Evolutionary conservation across 2,797 vertebrate species (phyloP).

Genomic region (Potorous gilbertii): DNA sequence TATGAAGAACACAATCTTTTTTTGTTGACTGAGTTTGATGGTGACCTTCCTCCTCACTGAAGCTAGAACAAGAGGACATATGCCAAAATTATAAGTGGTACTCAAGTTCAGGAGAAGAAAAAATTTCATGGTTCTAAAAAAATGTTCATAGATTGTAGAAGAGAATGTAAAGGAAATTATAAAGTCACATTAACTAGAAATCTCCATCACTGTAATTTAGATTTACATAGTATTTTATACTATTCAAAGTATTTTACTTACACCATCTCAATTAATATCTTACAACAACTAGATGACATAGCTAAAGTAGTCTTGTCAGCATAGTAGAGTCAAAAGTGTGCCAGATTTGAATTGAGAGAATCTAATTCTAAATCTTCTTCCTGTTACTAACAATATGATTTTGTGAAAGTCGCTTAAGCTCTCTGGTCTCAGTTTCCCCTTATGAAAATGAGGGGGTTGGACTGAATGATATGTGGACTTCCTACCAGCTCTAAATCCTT

Average conservation of each 20-base stretch:
- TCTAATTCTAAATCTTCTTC: background rate
- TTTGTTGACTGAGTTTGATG: slow-evolving; percentile 24
- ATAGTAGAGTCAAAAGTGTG: background rate
- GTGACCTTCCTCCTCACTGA: slow-evolving; percentile 23
- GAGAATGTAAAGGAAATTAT: slow-evolving; percentile 3
- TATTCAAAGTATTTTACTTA: slow-evolving; percentile 14
- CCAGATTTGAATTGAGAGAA: background rate
- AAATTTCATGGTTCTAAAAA: background rate
- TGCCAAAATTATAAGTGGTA: slow-evolving; percentile 35
- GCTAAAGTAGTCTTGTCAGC: background rate
- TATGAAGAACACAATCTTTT: slow-evolving; percentile 15
- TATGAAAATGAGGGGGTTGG: background rate
- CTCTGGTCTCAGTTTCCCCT: background rate
- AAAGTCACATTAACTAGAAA: background rate
- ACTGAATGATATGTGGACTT: background rate
- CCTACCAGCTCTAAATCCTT: background rate
- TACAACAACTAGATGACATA: background rate
- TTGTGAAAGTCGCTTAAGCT: background rate
- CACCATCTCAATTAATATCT: slow-evolving; percentile 15
- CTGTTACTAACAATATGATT: background rate
- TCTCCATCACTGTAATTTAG: slow-evolving; percentile 4
- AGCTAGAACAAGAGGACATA: background rate
- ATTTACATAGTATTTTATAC: slow-evolving; percentile 30
- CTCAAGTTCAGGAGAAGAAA: background rate
- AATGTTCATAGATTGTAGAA: slow-evolving; percentile 26